Conservation (phyloP, 2,797 vertebrate genomes). For the Danio jaintianensis region DNA sequence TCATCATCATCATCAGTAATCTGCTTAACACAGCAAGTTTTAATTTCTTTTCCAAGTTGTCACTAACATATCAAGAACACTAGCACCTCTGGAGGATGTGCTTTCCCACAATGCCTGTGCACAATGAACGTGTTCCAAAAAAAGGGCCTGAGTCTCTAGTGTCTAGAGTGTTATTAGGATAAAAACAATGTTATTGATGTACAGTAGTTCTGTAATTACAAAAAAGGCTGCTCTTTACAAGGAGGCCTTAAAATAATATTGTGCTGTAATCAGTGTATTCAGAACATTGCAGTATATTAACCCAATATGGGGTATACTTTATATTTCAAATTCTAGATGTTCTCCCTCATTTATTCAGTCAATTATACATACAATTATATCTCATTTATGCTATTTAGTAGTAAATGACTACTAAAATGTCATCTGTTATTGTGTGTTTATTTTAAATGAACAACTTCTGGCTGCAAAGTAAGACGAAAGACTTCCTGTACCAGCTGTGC, state of each 20-base stretch:
- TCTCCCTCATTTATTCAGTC: conserved; percentile 5
- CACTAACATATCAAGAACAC: conserved; percentile 12
- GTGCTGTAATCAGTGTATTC: conserved; percentile 18
- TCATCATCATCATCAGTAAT: background rate
- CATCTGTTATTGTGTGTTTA: background rate
- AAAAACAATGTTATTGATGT: conserved; percentile 19
- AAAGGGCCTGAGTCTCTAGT: conserved; percentile 1
- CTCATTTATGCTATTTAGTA: background rate
- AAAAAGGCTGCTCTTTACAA: background rate
- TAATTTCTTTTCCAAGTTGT: background rate
- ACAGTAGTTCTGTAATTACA: conserved; percentile 16
- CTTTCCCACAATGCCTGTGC: conserved; percentile 7
- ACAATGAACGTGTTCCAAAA: background rate
- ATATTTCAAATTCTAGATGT: conserved; percentile 24
- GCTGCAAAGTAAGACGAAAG: conserved; percentile 3
- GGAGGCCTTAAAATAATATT: conserved; percentile 27
- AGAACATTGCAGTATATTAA: conserved; percentile 15
- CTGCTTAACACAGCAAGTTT: background rate
- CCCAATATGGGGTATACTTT: conserved; percentile 15
- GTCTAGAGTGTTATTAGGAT: conserved; percentile 31
- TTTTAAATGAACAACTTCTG: conserved; percentile 28
- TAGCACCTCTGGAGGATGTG: conserved; percentile 5
- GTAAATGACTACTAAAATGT: background rate
- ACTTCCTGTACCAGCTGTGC: conserved; percentile 10
- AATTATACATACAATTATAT: conserved; percentile 2